These are phyloP conservation scores for Rhynchomys soricoides DNA, from an alignment of 2,113 vertebrate genomes.

Conservation along the genomic window DNA sequence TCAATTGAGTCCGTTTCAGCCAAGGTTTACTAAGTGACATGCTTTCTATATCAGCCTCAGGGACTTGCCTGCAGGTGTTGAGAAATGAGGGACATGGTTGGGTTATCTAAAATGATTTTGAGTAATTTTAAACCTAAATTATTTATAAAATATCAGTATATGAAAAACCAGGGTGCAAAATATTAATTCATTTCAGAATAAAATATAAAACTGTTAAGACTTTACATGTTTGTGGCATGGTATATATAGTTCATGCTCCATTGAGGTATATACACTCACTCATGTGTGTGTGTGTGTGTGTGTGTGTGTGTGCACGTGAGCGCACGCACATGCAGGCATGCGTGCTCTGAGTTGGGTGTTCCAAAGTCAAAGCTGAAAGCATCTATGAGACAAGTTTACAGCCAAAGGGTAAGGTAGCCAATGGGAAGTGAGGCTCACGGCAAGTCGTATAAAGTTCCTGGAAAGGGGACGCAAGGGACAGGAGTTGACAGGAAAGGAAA, in stretches of 20 bases:
- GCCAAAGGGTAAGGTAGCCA: neutral
- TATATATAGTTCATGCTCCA: neutral
- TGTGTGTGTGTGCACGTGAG: neutral
- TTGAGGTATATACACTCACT: neutral
- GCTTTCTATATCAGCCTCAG: neutral
- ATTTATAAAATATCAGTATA: neutral
- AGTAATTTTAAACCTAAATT: constrained; percentile 46
- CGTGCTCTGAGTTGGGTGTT: constrained; percentile 4
- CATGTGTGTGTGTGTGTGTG: neutral
- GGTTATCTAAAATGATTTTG: constrained; percentile 33
- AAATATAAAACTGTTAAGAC: neutral
- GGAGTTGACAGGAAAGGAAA: neutral
- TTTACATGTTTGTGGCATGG: neutral
- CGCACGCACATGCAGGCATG: no score
- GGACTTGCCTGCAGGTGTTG: neutral
- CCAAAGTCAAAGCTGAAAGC: constrained; percentile 25
- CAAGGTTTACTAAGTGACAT: constrained; percentile 9
- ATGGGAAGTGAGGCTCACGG: neutral
- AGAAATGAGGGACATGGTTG: constrained; percentile 2
- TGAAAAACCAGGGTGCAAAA: neutral
- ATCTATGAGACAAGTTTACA: neutral
- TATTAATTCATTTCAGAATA: neutral
- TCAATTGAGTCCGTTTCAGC: neutral
- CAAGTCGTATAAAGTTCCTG: neutral
- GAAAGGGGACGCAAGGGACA: neutral